A percentile compares a stretch with the other conserved stretches of the same genome.
Evolutionary conservation across 2,113 vertebrate species (phyloP).

Genomic region (Carettochelys insculpta): DNA sequence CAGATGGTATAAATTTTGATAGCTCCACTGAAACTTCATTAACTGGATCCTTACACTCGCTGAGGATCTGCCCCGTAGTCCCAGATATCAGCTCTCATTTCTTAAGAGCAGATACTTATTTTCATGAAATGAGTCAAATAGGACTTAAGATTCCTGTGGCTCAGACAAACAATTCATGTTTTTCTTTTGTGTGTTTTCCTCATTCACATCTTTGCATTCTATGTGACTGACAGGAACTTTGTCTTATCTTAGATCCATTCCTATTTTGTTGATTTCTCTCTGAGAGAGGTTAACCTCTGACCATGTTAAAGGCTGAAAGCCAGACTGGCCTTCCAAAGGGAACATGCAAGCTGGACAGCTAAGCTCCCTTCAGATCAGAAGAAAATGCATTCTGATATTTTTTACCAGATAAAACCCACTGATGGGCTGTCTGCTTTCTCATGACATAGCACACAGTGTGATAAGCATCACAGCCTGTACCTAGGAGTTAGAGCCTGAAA

Average conservation of each 20-base stretch:
- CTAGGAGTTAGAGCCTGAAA: background rate
- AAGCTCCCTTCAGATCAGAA: slow-evolving; percentile 10
- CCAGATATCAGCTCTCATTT: background rate
- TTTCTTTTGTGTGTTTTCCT: background rate
- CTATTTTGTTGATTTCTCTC: background rate
- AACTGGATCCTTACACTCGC: background rate
- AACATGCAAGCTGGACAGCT: background rate
- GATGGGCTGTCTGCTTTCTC: slow-evolving; percentile 31
- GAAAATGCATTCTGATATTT: slow-evolving; percentile 13
- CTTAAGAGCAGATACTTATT: background rate
- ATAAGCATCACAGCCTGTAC: slow-evolving; percentile 15
- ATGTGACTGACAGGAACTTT: background rate
- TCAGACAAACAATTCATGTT: background rate
- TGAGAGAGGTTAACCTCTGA: background rate
- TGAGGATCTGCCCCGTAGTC: background rate
- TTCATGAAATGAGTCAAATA: background rate
- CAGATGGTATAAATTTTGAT: background rate
- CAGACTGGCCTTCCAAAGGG: background rate
- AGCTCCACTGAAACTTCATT: rapidly evolving
- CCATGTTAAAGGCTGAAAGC: background rate
- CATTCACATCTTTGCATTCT: rapidly evolving
- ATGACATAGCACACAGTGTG: background rate
- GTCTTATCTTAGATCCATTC: background rate
- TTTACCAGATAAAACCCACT: slow-evolving; percentile 30
- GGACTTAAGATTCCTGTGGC: background rate